Percentiles rank a stretch among this genome's conserved stretches.
Evolutionary conservation across 2,888 invertebrate genomes (phyloP).

Genomic region (Drosophila flavopinicola): DNA sequence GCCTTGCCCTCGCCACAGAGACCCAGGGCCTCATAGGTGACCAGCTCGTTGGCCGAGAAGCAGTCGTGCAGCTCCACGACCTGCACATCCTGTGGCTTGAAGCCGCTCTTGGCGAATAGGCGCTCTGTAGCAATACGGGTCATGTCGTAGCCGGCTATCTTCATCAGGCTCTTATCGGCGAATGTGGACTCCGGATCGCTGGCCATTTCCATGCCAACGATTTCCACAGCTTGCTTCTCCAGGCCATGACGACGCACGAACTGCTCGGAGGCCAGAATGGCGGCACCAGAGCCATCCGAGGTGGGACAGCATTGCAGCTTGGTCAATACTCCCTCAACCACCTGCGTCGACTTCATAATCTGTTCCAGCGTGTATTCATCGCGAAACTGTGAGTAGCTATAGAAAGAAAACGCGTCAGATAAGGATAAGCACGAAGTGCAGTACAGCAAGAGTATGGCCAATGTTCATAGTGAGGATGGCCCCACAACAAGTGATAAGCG

Average conservation of each 20-base stretch:
- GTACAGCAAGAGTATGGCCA: slow-evolving; percentile 13
- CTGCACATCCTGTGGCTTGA: slow-evolving; percentile 92
- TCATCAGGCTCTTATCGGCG: slow-evolving; percentile 84
- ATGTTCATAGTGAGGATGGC: slow-evolving; percentile 35
- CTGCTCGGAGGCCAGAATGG: slow-evolving; percentile 94
- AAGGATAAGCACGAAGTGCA: slow-evolving; percentile 8
- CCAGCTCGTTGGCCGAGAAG: slow-evolving; percentile 98
- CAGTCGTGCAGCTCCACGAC: slow-evolving; percentile 99
- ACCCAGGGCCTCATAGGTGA: slow-evolving; percentile 98
- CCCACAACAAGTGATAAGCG: slow-evolving; percentile 25
- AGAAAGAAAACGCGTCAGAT: slow-evolving; percentile 14
- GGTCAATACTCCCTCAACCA: slow-evolving; percentile 96
- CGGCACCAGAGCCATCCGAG: slow-evolving; percentile 98
- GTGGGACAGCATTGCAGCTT: slow-evolving; percentile 99
- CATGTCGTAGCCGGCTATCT: slow-evolving; percentile 95
- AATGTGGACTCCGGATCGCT: slow-evolving; percentile 96
- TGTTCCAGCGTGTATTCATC: slow-evolving; percentile 96
- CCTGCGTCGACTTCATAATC: slow-evolving; percentile 92
- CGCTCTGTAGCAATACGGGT: slow-evolving; percentile 92
- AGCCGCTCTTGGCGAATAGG: slow-evolving; percentile 90
- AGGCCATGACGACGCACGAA: slow-evolving; percentile 94
- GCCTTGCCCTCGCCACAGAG: slow-evolving; percentile 95
- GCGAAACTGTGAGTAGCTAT: slow-evolving; percentile 95
- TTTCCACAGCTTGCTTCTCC: slow-evolving; percentile 95
- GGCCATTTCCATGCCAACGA: slow-evolving; percentile 98